phyloP scores from a whole-genome alignment of 2,113 vertebrate species.

The Oceanites oceanicus region DNA sequence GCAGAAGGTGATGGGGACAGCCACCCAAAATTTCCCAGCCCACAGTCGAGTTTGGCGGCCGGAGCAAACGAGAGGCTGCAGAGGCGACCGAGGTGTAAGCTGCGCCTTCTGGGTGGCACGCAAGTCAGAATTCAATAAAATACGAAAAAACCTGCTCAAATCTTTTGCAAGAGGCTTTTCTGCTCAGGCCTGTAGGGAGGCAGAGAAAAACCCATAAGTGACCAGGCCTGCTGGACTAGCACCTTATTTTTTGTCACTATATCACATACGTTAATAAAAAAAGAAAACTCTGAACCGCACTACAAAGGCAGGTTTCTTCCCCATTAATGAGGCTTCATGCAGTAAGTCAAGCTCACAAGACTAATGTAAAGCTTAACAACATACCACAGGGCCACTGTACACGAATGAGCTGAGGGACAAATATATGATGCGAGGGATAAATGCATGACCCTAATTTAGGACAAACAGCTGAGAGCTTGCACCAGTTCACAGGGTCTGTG shows the following conservation, averaged over 20 bases:
- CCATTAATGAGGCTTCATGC: background rate
- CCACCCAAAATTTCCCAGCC: background rate
- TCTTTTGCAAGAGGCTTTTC: background rate
- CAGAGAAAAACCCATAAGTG: background rate
- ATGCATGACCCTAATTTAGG: background rate
- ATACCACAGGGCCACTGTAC: background rate
- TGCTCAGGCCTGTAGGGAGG: background rate
- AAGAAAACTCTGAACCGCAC: background rate
- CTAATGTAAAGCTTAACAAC: background rate
- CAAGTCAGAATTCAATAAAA: background rate
- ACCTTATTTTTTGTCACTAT: background rate
- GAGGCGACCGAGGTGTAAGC: accelerated
- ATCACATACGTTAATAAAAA: background rate
- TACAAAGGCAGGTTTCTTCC: background rate
- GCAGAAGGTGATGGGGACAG: background rate
- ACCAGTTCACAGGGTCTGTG: background rate
- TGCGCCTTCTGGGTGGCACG: accelerated
- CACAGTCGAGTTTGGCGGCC: accelerated
- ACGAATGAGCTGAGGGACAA: background rate
- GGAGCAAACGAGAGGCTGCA: background rate
- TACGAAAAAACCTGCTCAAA: background rate
- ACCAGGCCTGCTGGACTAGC: background rate
- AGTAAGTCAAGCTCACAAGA: background rate
- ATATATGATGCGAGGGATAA: background rate
- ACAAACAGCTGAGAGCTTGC: background rate